Conservation (phyloP, 2,797 vertebrate genomes). For the Balearica regulorum region DNA sequence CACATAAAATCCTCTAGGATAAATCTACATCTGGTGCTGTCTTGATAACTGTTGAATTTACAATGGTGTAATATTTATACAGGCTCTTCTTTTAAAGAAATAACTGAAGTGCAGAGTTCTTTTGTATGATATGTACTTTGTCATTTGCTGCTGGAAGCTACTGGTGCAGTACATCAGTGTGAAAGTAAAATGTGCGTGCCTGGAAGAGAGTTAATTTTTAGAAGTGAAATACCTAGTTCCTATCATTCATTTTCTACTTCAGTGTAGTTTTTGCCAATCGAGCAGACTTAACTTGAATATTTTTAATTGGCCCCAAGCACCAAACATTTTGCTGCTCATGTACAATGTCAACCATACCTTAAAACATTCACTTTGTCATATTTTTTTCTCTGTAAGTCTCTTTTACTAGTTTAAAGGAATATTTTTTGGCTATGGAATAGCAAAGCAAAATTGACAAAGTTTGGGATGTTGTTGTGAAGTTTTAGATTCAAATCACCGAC, state of each 20-base stretch:
- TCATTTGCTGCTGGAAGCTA: conserved; percentile 30
- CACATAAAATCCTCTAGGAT: conserved; percentile 64
- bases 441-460: neutral
- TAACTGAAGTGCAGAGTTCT: conserved; percentile 9
- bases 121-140: conserved; percentile 12
- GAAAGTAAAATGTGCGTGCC: neutral
- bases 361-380: neutral
- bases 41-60: conserved; percentile 61
- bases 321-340: neutral
- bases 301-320: neutral
- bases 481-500: neutral
- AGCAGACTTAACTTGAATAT: neutral
- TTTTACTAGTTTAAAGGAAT: neutral
- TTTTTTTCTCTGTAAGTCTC: neutral
- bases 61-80: conserved; percentile 26
- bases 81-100: conserved; percentile 50
- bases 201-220: conserved; percentile 9
- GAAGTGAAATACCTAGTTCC: neutral
- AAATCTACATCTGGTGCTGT: conserved; percentile 56
- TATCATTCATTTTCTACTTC: neutral
- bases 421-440: accelerated
- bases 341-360: neutral
- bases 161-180: neutral
- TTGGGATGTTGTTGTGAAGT: neutral
- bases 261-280: neutral